A percentile compares a stretch with the other conserved stretches of the same genome.
These are phyloP conservation scores for Celastrina argiolus DNA, from an alignment of 2,888 invertebrate species.

Conservation along the genomic window DNA sequence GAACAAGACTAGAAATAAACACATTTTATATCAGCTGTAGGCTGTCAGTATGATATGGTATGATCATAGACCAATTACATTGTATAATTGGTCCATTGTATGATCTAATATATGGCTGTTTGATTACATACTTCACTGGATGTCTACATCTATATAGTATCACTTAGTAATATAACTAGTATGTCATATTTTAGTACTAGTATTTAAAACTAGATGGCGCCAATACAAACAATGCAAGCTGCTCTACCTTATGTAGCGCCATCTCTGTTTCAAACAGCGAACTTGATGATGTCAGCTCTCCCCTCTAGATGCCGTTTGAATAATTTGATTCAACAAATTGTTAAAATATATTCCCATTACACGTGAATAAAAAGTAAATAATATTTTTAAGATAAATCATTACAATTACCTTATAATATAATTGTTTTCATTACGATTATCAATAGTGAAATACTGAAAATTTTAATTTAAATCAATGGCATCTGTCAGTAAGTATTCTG, in stretches of 20 bases:
- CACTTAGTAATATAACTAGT: no score
- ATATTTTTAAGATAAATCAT: neutral
- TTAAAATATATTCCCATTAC: neutral
- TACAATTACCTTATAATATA: no score
- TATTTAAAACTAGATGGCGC: neutral
- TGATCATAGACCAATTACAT: no score
- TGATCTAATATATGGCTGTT: no score
- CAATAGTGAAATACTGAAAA: neutral
- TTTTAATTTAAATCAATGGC: neutral
- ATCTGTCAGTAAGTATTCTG: neutral
- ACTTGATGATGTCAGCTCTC: neutral
- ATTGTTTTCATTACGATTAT: neutral
- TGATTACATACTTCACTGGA: no score
- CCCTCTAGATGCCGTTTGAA: neutral
- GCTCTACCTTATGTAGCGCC: neutral
- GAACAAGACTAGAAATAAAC: no score
- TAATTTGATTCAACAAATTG: neutral
- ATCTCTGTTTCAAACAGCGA: neutral
- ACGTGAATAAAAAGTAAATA: neutral
- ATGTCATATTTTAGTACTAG: neutral
- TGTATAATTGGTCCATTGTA: no score
- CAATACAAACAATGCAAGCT: no score
- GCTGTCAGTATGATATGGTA: no score
- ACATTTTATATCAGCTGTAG: no score
- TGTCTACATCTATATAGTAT: neutral